These are phyloP conservation scores for Bradypus variegatus DNA, from an alignment of 2,797 vertebrate genomes.

Conservation along the genomic window DNA sequence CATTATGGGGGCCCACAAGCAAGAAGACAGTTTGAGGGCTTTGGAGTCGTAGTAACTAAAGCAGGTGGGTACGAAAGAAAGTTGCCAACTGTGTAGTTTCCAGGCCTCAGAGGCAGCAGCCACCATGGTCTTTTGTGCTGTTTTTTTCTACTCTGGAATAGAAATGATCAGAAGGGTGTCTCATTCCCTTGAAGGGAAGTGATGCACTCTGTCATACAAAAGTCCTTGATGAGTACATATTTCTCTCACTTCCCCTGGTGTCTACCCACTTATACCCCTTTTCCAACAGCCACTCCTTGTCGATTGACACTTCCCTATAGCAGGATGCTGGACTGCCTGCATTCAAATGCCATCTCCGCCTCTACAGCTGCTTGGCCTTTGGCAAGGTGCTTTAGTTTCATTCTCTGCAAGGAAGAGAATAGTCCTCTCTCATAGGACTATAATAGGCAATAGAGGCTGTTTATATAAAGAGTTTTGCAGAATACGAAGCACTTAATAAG, in stretches of 20 bases:
- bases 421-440: neutral
- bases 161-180: neutral
- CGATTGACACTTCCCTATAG: neutral
- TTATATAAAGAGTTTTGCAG: conserved; percentile 17
- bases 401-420: neutral
- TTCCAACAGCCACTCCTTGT: neutral
- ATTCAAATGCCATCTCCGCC: neutral
- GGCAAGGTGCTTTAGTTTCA: neutral
- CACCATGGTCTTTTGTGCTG: neutral
- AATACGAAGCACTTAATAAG: neutral
- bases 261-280: neutral
- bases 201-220: neutral
- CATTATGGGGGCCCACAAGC: neutral
- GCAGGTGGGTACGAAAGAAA: neutral
- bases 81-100: neutral
- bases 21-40: neutral
- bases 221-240: neutral
- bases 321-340: neutral
- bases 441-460: neutral
- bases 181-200: neutral
- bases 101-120: neutral
- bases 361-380: neutral
- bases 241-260: neutral
- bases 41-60: neutral
- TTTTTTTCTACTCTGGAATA: neutral